These are phyloP conservation scores for Coelinius sp. DNA, from an alignment of 2,888 invertebrate genomes.

Conservation along the genomic window DNA sequence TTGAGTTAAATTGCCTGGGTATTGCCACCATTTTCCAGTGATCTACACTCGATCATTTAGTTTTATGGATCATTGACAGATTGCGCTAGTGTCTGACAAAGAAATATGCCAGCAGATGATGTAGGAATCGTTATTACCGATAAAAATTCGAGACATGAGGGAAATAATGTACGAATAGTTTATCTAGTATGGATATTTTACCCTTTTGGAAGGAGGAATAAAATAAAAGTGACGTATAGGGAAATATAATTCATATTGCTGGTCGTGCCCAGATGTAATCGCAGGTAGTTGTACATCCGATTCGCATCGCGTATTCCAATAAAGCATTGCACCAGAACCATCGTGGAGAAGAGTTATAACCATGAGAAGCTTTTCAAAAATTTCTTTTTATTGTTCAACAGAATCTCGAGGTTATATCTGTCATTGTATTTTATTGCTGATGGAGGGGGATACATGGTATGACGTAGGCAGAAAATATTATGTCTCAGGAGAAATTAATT, in stretches of 20 bases:
- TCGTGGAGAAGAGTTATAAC: conserved; percentile 32
- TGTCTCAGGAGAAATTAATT: background rate
- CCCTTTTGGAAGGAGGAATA: conserved; percentile 1
- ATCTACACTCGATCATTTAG: too few species aligned
- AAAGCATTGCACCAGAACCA: conserved; percentile 30
- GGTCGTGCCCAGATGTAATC: conserved; percentile 38
- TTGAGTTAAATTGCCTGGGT: too few species aligned
- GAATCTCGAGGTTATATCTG: background rate
- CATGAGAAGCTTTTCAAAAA: background rate
- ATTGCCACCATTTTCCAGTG: too few species aligned
- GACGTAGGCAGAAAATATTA: background rate
- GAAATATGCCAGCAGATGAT: too few species aligned
- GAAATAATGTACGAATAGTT: too few species aligned
- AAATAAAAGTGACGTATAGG: conserved; percentile 1
- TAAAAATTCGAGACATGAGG: too few species aligned
- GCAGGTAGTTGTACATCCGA: conserved; percentile 43
- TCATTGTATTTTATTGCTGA: conserved; percentile 3
- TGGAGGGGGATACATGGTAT: background rate
- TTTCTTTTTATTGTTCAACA: background rate
- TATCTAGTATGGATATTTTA: too few species aligned
- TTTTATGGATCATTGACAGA: too few species aligned
- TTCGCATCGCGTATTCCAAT: conserved; percentile 47
- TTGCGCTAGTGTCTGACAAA: too few species aligned
- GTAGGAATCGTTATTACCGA: too few species aligned
- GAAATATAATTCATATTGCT: background rate